A percentile compares a stretch with the other conserved stretches of the same genome.
Conservation (phyloP, 2,113 vertebrate genomes). For the Melanocharis versteri region DNA sequence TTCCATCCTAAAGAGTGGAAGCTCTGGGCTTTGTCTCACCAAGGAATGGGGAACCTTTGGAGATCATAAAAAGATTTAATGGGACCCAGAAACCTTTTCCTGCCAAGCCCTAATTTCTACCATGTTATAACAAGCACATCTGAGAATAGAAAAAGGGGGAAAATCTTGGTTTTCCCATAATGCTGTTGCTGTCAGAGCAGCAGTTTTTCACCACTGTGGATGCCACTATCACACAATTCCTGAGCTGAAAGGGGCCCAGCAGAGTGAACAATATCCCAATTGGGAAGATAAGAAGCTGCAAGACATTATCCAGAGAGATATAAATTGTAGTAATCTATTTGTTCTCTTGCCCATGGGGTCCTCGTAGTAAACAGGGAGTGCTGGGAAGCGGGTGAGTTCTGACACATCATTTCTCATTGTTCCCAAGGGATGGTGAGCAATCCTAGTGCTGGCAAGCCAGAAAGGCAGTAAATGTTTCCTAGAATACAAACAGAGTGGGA, state of each 20-base stretch:
- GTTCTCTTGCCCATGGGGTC: constrained; percentile 36
- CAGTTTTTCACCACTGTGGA: not conserved
- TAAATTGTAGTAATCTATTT: constrained; percentile 54
- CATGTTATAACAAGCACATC: not conserved
- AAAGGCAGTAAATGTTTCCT: constrained; percentile 50
- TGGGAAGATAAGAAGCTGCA: constrained; percentile 39
- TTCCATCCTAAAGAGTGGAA: not conserved
- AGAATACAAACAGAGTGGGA: constrained; percentile 21
- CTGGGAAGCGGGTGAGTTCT: constrained; percentile 29
- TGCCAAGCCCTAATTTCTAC: not conserved
- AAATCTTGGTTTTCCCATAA: not conserved
- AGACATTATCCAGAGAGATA: constrained; percentile 50
- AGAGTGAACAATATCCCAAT: not conserved
- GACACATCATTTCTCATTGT: constrained; percentile 55
- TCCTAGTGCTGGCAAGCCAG: constrained; percentile 13
- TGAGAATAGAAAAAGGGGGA: not conserved
- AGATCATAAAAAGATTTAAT: not conserved
- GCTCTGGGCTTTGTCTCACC: not conserved
- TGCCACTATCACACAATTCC: constrained; percentile 1
- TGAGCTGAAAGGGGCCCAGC: constrained; percentile 6
- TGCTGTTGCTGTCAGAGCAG: not conserved
- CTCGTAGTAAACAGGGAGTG: constrained; percentile 33
- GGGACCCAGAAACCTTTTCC: not conserved
- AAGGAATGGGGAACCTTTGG: not conserved
- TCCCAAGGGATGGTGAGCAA: constrained; percentile 41